Evolutionary conservation across 2,797 vertebrate species (phyloP), one percentile per base, ranked within the genome.

Genomic region (Enteromius trimaculatus): DNA sequence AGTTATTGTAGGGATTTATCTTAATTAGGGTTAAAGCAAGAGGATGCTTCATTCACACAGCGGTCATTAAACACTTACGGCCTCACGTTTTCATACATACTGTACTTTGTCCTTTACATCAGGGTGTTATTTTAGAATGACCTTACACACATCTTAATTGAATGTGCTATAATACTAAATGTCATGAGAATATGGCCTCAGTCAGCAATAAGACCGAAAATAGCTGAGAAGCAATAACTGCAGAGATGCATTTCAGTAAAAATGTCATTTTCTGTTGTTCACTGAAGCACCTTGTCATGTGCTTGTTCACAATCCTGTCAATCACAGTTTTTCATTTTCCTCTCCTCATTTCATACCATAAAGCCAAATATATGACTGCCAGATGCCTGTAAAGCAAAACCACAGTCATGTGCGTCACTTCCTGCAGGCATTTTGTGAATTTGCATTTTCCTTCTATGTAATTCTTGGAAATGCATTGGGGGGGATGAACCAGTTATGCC

Each of bases 271-370:
- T 72, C 74, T 72, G 34, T 69, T 79, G 29, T 75, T 75, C n/a
- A 68, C 68, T 19, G 47, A 65, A 58, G 78, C 79, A 87, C 81
- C 64, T 70, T 64, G 14, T 42, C 49, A 64, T 76, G 83, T 79
- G 80, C 79, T 82, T 76, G 77, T 87, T 80, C 77, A 47, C 23
- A 71, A 80, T 68, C 17, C 58, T 83, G 53, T 77, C 80, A 79
- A 44, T 82, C 42, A 76, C 7, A 75, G 10, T 26, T 31, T 6
- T 39, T 62, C 19, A 39, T n/a, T 80, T 53, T 23, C 6, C 5
- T 1, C 23, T 60, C 6, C 26, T 29, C 47, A 23, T 77, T 62
- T 66, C 13, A 62, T 34, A 55, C 7, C 34, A 14, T 66, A 39
- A 75, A 29, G n/a, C 34, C 21, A 77, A 65, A 77, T 47, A 71